Base-by-base conservation (phyloP, 2,888 invertebrate genomes). In the Artemia sp. region DNA sequence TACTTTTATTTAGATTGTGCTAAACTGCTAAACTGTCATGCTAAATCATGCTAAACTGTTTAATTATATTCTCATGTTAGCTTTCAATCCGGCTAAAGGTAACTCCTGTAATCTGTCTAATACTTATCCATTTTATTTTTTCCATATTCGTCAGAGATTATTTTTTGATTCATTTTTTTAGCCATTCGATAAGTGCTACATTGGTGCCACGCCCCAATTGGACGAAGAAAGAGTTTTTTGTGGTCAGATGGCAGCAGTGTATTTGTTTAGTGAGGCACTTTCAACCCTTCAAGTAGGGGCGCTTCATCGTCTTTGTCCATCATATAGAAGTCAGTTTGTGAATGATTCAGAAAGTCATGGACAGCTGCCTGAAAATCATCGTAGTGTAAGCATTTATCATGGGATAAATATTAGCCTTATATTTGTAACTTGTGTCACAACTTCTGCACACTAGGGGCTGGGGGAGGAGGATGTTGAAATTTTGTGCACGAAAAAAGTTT, bases 301-400 rank as follows among this genome's bases (percentile, higher is more conserved):
- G 74, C 92, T 99, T 87, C 95, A 95, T 81, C 86, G 95, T 75
- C 85, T 99, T 76, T 98, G 98, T 72, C 95, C 98, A 73, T 94
- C 93, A 75, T 99, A 99, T 82, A 95, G 96, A 94, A 95, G 95
- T 84, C 96, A 97, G 83, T 98, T 97, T 85, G 89, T 96, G 80
- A 97, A 97, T 84, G 97, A 97, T 85, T 96, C 95, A 84, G 98
- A 97, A 85, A 95, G 93, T 84, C 90, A 92, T 84, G 85, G 92
- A 82, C 92, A 90, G 83, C 86, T 96, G 79, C 92, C 93, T 81
- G 96, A 96, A 83, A 93, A 93, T 83, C 93, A 95, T 83, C 92
- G 92, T 86, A 86, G 92, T 91, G 95, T 94, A 89, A 90, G 90
- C 89, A 82, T 81, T 75, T 79, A 78, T 77, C 78, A 73, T 76